Conservation (phyloP, 2,888 invertebrate genomes). For the Isoperla grammatica region DNA sequence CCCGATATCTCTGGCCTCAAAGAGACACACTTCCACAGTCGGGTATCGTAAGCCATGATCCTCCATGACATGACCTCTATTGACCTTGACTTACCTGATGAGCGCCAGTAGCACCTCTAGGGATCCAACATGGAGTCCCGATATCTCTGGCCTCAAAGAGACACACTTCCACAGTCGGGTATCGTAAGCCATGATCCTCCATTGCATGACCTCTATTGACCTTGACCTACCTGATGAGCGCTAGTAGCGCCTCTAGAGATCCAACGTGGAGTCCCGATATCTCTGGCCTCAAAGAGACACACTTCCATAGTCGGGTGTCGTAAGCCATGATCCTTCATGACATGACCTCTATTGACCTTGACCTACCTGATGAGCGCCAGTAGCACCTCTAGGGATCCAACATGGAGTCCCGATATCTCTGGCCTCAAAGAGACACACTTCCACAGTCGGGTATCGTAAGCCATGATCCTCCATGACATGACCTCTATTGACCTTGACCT, state of each 20-base stretch:
- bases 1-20: constrained; percentile 95
- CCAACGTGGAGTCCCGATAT: constrained; percentile 91
- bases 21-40: constrained; percentile 93
- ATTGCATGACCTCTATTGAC: too few relatives aligned
- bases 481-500: too few relatives aligned
- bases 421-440: constrained; percentile 92
- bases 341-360: too few relatives aligned
- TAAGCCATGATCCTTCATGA: constrained; percentile 97
- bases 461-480: constrained; percentile 93
- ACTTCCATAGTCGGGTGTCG: constrained; percentile 91
- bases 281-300: constrained; percentile 93
- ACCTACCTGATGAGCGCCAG: constrained; percentile 74
- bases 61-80: too few relatives aligned
- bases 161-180: constrained; percentile 93
- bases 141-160: constrained; percentile 92
- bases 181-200: constrained; percentile 96
- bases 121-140: constrained; percentile 86
- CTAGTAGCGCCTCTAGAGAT: too few relatives aligned
- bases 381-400: constrained; percentile 80
- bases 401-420: constrained; percentile 92
- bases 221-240: constrained; percentile 76
- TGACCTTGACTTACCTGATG: too few relatives aligned
- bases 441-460: constrained; percentile 95
- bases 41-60: constrained; percentile 91
- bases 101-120: too few relatives aligned